Conservation (phyloP, 2,113 vertebrate species). For the Struthidea cinerea region DNA sequence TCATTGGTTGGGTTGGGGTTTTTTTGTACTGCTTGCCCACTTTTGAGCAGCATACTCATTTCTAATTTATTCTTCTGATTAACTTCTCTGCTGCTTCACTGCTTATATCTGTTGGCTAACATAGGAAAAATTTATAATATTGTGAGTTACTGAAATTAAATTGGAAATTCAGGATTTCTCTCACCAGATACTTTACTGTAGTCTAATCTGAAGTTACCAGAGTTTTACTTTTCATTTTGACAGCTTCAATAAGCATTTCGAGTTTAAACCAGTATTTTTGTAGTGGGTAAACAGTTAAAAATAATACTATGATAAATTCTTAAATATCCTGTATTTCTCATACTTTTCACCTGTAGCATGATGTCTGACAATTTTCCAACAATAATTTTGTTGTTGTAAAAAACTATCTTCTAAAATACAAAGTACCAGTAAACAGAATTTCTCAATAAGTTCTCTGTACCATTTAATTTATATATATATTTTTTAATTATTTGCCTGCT, state of each 20-base stretch:
- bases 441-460: background rate
- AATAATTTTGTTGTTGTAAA: background rate
- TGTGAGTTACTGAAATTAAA: background rate
- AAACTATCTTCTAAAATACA: background rate
- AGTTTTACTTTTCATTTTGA: background rate
- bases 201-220: background rate
- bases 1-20: background rate
- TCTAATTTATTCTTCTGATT: background rate
- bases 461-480: background rate
- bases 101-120: background rate
- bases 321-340: background rate
- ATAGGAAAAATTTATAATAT: background rate
- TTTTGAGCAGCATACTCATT: background rate
- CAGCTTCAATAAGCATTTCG: background rate
- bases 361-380: background rate
- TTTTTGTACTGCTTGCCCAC: background rate
- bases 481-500: background rate
- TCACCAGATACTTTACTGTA: background rate
- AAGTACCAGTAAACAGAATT: background rate
- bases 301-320: background rate
- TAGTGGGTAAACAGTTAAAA: background rate
- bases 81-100: background rate
- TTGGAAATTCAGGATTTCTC: background rate
- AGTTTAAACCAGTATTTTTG: background rate
- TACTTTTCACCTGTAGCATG: background rate